Evolutionary conservation across 2,888 invertebrate species (phyloP).

Genomic region (Leptopilina myrica): DNA sequence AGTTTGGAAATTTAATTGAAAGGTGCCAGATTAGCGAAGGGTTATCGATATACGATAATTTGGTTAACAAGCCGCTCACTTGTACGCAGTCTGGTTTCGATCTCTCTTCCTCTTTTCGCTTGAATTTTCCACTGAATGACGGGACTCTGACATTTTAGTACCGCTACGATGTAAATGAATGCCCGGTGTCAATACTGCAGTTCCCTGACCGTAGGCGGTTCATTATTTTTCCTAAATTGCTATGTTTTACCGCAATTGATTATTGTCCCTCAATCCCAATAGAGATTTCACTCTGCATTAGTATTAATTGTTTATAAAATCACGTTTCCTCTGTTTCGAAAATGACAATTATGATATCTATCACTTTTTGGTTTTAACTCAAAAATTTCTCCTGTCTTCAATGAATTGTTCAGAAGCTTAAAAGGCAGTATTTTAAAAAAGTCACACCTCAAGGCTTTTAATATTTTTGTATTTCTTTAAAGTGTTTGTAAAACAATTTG

Average conservation of each 20-base stretch:
- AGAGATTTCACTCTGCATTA: background rate
- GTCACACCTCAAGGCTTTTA: no score
- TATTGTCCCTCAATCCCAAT: slow-evolving; percentile 1
- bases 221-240: slow-evolving; percentile 61
- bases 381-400: no score
- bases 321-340: background rate
- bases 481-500: background rate
- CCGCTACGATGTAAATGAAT: slow-evolving; percentile 68
- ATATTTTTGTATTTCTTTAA: no score
- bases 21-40: slow-evolving; percentile 35
- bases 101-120: slow-evolving; percentile 39
- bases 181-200: slow-evolving; percentile 58
- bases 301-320: background rate
- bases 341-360: background rate
- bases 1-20: slow-evolving; percentile 40
- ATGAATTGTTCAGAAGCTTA: no score
- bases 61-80: slow-evolving; percentile 60
- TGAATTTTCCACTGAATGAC: slow-evolving; percentile 61
- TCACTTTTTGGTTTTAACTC: no score
- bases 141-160: slow-evolving; percentile 62
- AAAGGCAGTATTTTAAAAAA: no score
- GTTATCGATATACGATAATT: slow-evolving; percentile 69
- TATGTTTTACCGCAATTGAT: slow-evolving; percentile 45
- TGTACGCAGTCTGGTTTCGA: slow-evolving; percentile 47
- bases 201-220: slow-evolving; percentile 53